Conservation (phyloP, 2,888 invertebrate species). For the Megaustenia siamemsis region DNA sequence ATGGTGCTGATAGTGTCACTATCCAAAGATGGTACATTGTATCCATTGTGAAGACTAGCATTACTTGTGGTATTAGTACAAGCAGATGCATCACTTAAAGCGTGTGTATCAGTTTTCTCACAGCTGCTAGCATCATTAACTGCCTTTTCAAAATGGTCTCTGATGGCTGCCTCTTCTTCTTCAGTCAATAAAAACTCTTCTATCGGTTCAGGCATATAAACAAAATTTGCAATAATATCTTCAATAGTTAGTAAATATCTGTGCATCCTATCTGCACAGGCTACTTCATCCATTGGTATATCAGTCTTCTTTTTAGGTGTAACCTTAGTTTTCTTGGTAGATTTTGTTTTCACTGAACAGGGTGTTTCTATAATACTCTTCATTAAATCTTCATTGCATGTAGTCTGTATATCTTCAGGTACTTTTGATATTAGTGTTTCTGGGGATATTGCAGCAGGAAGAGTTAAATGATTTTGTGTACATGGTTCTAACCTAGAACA, state of each 20-base stretch:
- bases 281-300: conserved; percentile 52
- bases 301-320: conserved; percentile 49
- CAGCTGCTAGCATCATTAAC: not conserved
- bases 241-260: conserved; percentile 51
- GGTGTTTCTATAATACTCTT: too few relatives aligned
- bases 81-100: not conserved
- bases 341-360: not conserved
- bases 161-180: conserved; percentile 50
- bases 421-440: not conserved
- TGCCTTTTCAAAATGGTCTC: conserved; percentile 41
- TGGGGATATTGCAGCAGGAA: too few relatives aligned
- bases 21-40: not conserved
- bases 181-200: conserved; percentile 48
- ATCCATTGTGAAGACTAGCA: not conserved
- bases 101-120: not conserved
- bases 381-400: not conserved
- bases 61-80: not conserved
- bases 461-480: not conserved
- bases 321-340: conserved; percentile 45
- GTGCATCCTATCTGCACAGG: conserved; percentile 41
- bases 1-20: not conserved
- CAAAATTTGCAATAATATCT: conserved; percentile 56
- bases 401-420: too few relatives aligned
- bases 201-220: conserved; percentile 46
- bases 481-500: not conserved